These are phyloP conservation scores for Ascaphus truei DNA, from an alignment of 2,113 vertebrate species.

Conservation along the genomic window DNA sequence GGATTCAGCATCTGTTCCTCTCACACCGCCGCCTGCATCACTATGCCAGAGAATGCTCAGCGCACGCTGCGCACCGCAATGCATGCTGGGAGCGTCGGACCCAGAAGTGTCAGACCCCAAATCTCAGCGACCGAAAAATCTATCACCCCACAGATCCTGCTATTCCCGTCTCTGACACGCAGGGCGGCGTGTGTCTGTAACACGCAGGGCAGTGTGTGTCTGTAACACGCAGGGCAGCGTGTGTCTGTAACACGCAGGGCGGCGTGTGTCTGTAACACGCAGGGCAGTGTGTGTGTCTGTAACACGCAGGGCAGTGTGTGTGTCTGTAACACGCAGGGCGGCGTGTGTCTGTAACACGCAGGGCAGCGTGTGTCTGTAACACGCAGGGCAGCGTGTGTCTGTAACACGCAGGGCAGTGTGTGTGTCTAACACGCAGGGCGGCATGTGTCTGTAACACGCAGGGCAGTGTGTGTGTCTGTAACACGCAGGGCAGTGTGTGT, in stretches of 20 bases:
- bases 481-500: too few relatives aligned
- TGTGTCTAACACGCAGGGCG: too few relatives aligned
- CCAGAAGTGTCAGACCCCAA: slow-evolving; percentile 21
- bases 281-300: not conserved
- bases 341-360: too few relatives aligned
- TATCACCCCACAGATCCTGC: not conserved
- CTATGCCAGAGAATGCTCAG: slow-evolving; percentile 72
- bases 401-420: too few relatives aligned
- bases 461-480: too few relatives aligned
- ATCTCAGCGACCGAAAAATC: not conserved
- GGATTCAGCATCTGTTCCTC: slow-evolving; percentile 73
- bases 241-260: not conserved
- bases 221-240: not conserved
- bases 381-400: too few relatives aligned
- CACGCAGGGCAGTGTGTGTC: not conserved
- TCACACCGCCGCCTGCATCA: slow-evolving; percentile 71
- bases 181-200: not conserved
- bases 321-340: too few relatives aligned
- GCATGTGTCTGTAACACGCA: too few relatives aligned
- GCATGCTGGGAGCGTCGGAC: slow-evolving; percentile 17
- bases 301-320: not conserved
- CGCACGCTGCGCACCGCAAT: slow-evolving; percentile 10
- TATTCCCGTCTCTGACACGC: not conserved
- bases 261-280: not conserved
- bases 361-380: too few relatives aligned